A percentile compares a stretch with the other conserved stretches of the same genome.
These are phyloP conservation scores for Trididemnum miniatum DNA, from an alignment of 23 tunicate genomes.

Conservation along the genomic window DNA sequence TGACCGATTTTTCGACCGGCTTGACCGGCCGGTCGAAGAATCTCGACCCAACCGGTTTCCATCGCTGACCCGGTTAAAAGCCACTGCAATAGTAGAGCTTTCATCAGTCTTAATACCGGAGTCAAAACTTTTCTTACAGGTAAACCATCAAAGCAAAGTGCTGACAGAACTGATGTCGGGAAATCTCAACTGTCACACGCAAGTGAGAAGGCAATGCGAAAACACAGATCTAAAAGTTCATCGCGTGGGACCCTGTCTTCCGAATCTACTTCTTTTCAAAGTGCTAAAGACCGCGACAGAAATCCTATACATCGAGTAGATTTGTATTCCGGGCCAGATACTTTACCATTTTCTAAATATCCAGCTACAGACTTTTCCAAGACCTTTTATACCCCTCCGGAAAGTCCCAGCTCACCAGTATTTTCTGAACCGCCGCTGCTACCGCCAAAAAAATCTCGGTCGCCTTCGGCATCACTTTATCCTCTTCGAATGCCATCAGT, in stretches of 20 bases:
- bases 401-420: not conserved
- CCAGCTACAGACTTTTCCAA: not conserved
- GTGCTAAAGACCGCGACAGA: not conserved
- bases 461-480: not conserved
- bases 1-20: no score
- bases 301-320: not conserved
- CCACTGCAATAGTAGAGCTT: no score
- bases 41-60: no score
- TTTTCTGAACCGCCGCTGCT: not conserved
- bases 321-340: constrained; percentile 7
- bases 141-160: no score
- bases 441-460: constrained; percentile 4
- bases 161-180: no score
- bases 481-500: not conserved
- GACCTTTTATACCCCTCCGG: not conserved
- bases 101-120: no score
- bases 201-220: not conserved
- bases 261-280: not conserved
- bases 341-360: not conserved
- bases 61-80: no score
- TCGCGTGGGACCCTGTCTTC: not conserved
- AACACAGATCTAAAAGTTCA: not conserved
- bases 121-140: no score
- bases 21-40: no score
- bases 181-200: not conserved